phyloP scores from a whole-genome alignment of 2,888 invertebrate species.

The Trachelus iudaicus region DNA sequence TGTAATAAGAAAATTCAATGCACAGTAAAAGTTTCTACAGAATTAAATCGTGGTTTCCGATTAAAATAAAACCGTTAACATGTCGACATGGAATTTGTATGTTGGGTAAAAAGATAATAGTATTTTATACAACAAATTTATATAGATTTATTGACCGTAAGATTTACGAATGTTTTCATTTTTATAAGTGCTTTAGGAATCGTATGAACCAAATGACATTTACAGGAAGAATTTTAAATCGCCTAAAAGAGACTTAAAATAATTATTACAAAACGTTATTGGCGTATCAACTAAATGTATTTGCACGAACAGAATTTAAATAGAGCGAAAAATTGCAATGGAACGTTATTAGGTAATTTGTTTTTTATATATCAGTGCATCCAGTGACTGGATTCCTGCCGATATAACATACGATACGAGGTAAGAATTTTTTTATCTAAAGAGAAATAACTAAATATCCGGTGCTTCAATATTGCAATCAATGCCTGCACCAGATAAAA shows the following conservation, averaged over 20 bases:
- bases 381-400: neutral
- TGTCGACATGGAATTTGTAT: neutral
- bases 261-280: neutral
- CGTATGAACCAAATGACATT: neutral
- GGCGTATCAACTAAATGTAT: neutral
- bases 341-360: neutral
- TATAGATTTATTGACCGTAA: neutral
- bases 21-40: neutral
- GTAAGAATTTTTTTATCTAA: neutral
- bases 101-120: neutral
- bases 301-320: neutral
- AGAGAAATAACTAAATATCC: neutral
- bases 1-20: neutral
- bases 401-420: neutral
- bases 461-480: neutral
- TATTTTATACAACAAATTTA: slow-evolving; percentile 1
- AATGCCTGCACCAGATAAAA: neutral
- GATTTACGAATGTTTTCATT: neutral
- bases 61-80: neutral
- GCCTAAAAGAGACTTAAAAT: neutral
- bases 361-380: neutral
- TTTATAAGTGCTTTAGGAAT: slow-evolving; percentile 1
- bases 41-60: neutral
- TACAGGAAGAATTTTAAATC: neutral
- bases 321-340: neutral